These are phyloP conservation scores for Helicoverpa armigera DNA, from an alignment of 1,140 invertebrate species.

Conservation along the genomic window DNA sequence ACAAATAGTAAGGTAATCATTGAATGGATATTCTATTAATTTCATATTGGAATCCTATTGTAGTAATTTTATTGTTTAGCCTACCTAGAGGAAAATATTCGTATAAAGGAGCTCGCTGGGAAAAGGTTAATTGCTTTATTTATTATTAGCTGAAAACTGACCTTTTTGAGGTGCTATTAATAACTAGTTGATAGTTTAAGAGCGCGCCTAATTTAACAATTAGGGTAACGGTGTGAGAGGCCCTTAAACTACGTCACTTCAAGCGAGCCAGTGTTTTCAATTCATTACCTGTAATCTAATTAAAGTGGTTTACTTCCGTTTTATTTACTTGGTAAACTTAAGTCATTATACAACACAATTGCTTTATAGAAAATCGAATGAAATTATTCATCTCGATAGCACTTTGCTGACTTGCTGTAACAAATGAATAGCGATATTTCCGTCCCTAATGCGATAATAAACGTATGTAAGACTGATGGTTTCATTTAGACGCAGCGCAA, in stretches of 20 bases:
- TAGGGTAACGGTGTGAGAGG: too few relatives aligned
- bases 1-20: too few relatives aligned
- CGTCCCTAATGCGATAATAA: slow-evolving; percentile 22
- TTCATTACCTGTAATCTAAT: too few relatives aligned
- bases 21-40: neutral
- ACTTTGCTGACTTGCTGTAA: neutral
- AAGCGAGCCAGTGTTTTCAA: too few relatives aligned
- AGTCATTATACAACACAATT: too few relatives aligned
- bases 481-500: slow-evolving; percentile 50
- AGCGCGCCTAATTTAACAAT: too few relatives aligned
- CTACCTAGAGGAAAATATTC: neutral
- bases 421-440: neutral
- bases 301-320: too few relatives aligned
- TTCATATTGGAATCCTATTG: neutral
- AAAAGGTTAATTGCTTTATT: neutral
- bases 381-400: too few relatives aligned
- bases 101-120: neutral
- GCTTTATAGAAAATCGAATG: too few relatives aligned
- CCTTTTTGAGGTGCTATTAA: neutral
- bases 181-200: neutral
- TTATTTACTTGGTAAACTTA: too few relatives aligned
- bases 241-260: too few relatives aligned
- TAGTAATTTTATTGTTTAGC: neutral
- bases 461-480: slow-evolving; percentile 51
- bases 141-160: neutral